phyloP scores from a whole-genome alignment of 2,888 invertebrate genomes.

The Sympetrum striolatum region DNA sequence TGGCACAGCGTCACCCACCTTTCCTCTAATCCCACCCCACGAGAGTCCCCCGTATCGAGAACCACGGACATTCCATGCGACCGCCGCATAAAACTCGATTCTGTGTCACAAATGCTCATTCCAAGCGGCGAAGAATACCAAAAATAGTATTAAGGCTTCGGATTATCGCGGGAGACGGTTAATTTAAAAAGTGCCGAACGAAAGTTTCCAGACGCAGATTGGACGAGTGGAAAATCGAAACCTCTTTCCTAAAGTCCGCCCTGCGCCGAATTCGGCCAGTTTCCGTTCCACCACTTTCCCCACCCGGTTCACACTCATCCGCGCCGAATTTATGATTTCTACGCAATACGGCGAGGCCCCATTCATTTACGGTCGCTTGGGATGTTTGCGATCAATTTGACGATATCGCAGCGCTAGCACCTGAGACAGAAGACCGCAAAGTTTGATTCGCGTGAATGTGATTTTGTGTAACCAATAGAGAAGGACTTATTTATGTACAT shows the following conservation, averaged over 20 bases:
- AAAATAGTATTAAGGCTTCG: not conserved
- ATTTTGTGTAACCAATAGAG: too few relatives aligned
- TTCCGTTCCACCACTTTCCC: not conserved
- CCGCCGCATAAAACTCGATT: not conserved
- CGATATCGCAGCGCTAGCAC: too few relatives aligned
- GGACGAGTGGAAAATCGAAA: not conserved
- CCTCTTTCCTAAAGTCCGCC: not conserved
- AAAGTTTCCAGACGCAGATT: not conserved
- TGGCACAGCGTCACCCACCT: conserved; percentile 18
- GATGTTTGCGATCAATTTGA: too few relatives aligned
- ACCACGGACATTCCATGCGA: not conserved
- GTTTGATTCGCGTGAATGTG: too few relatives aligned
- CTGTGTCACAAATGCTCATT: not conserved
- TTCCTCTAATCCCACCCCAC: conserved; percentile 16
- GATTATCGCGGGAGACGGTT: not conserved
- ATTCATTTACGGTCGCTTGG: too few relatives aligned
- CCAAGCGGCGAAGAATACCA: not conserved
- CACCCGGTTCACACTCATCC: too few relatives aligned
- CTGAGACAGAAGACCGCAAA: too few relatives aligned
- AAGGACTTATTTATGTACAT: too few relatives aligned
- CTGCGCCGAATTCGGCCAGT: not conserved
- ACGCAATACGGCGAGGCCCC: too few relatives aligned
- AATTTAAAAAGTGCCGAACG: not conserved
- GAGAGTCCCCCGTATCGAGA: not conserved
- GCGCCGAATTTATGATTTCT: too few relatives aligned